Evolutionary conservation across 2,888 invertebrate species (phyloP), one percentile per base, ranked within the genome.

Genomic region (Drosophila sordidapex): DNA sequence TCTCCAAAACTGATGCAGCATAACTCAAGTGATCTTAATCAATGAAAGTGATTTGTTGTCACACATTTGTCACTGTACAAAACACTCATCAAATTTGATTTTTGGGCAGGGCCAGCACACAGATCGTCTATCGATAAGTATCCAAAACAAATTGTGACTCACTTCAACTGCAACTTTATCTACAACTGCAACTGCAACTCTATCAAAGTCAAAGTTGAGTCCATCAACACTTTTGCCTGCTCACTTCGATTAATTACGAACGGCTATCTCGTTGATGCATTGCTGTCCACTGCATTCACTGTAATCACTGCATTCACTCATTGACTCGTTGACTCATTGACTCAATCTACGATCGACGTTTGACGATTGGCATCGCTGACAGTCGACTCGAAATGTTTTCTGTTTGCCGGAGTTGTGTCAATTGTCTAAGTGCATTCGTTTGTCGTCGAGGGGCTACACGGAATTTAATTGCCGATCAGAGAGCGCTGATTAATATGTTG

Each of bases 51-150:
- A 90, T 89, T 89, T 87, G 89, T 90, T 82, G 90, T 74, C 81
- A 60, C 74, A 62, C 83, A 89, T 90, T 89, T 89, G 89, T 88
- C 86, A 83, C 48, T 69, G 76, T 71, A 75, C 81, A 88, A 85
- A 87, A 87, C 69, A 70, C 82, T 75, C 77, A 46, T 78, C 84
- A 64, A 46, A 64, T 33, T 54, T 25, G 27, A 43, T 8, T 53
- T 48, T 57, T 48, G 63, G 76, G 61, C 49, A 48, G 59, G 56
- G 51, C 67, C 51, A 21, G 18, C 25, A 27, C 31, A 36, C 38
- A 27, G 77, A 76, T 68, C 40, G 35, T 59, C 49, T 27, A 60
- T 48, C 46, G 82, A 82, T 82, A 76, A 57, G 69, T 21, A 31
- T 8, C 11, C 7, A 7, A 60, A 46, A 79, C 83, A 84, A 84